Base-by-base conservation (phyloP, 2,113 vertebrate species). In the Zosterops borbonicus region DNA sequence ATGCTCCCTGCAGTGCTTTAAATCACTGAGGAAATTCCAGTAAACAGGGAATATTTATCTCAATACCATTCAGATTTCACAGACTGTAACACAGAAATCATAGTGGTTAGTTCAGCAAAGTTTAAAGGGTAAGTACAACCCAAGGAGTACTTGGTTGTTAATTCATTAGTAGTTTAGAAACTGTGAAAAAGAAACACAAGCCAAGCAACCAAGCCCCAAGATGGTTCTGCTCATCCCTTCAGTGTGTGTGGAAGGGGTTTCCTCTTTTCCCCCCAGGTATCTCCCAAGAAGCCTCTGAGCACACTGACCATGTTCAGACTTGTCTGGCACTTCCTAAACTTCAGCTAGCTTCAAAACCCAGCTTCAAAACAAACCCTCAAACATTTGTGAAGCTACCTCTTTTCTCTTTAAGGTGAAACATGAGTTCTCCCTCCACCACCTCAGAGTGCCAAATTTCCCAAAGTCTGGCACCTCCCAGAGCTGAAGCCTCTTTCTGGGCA, bases 401-500 rank as follows among this genome's bases (percentile, higher is more conserved):
- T 39, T 44, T 47, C 50, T 46, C 63, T 67, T 15, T 2, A 20
- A 37, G 52, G 7, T 9, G 15, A 41, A 39, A 23, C 2, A 2
- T 0, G 2, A 15, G 33, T 23, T 29, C 35, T 71, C 62, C 67
- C n/a, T 52, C 35, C 0, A 0, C 33, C 25, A 41, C 53, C 25
- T 59, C 15, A 0, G 0, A 37, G 17, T 11, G 23, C 24, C 60
- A 59, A 62, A 55, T 37, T n/a, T 39, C 35, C 24, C 11, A 9
- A 39, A 73, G 11, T 3, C 24, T 37, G 24, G 35, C 31, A 52
- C 4, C 1, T 15, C 46, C 83, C 41, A 35, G n/a, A 79, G 37
- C 41, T 73, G 53, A 22, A 50, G 50, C 14, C 27, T 42, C 49
- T 46, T 52, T 33, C 14, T 29, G 27, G 14, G 37, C 60, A 44